Evolutionary conservation across 2,888 invertebrate species (phyloP).

Genomic region (Bembecia ichneumoniformis): DNA sequence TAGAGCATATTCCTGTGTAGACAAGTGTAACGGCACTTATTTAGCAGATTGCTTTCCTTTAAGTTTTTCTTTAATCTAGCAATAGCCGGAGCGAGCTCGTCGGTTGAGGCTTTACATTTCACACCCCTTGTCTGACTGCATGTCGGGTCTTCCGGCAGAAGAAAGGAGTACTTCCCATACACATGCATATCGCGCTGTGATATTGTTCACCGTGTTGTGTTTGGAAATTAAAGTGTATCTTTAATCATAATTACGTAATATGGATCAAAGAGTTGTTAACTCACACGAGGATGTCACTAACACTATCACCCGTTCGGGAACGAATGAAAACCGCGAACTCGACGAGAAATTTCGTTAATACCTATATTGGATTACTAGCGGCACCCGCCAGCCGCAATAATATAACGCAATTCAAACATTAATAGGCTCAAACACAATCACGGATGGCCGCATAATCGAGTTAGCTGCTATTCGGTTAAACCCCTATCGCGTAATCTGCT

Average conservation of each 20-base stretch:
- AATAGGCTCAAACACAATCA: conserved; percentile 70
- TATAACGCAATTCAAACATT: conserved; percentile 72
- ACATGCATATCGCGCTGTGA: background rate
- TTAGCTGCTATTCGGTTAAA: conserved; percentile 68
- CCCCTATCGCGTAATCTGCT: conserved; percentile 67
- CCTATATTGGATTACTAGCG: conserved; percentile 59
- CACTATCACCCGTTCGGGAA: conserved; percentile 24
- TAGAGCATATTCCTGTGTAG: conserved; percentile 36
- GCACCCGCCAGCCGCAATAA: conserved; percentile 55
- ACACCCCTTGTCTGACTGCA: background rate
- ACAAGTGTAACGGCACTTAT: conserved; percentile 48
- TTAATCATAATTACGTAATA: conserved; percentile 7
- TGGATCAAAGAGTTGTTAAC: conserved; percentile 22
- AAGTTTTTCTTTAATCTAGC: conserved; percentile 70
- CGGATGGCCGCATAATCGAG: conserved; percentile 70
- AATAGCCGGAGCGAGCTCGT: conserved; percentile 29
- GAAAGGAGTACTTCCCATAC: background rate
- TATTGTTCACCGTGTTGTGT: background rate
- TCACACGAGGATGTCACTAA: conserved; percentile 26
- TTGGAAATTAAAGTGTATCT: background rate
- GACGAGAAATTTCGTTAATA: conserved; percentile 51
- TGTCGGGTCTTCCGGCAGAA: background rate
- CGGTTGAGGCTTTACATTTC: conserved; percentile 2
- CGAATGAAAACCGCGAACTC: conserved; percentile 31
- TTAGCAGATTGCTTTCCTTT: conserved; percentile 73